Base-by-base conservation (phyloP, 2,797 vertebrate genomes). In the Hypotaenidia okinawae region DNA sequence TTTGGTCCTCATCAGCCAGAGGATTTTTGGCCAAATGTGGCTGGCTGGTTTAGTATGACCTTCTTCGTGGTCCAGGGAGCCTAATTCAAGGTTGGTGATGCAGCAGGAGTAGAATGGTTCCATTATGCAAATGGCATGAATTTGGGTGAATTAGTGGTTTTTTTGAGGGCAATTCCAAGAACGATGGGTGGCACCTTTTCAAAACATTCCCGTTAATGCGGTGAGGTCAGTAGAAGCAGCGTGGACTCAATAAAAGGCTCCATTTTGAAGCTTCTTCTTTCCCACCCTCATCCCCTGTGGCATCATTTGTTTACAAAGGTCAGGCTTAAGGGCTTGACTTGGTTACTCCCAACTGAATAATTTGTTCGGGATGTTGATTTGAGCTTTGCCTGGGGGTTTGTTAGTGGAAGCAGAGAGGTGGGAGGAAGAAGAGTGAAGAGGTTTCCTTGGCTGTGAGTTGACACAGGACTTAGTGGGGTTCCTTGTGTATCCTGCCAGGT, bases 111-210 rank as follows among this genome's bases (percentile, higher is more conserved):
- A 89, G 73, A 90, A 89, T 57, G 63, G 62, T 90, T 89, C 86
- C 63, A 7, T 85, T 94, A 75, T 77, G 30, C 54, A 87, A 73
- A 80, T 81, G 35, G 27, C 51, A 62, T 41, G 55, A 58, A 54
- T 85, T 89, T 81, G 69, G 13, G 52, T 70, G 69, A 84, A 63
- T 79, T 33, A 47, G 43, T 23, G 87, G 45, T 41, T 16, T 90
- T 85, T 96, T 80, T 94, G 81, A 95, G 73, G 89, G n/a, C 55
- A 62, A 75, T 97, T 97, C 94, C 87, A 86, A 91, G 94, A 94
- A 96, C 82, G 51, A 22, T 61, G 91, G 68, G 68, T 90, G 85
- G 77, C 79, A 86, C 63, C 55, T 95, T 94, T 68, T 91, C 57
- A 81, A 81, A 96, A 79, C 15, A 5, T 87, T 87, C 72, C 63